These are phyloP conservation scores for Actinostola sp. DNA, from an alignment of 92 coral and sea anemone genomes.

Conservation along the genomic window DNA sequence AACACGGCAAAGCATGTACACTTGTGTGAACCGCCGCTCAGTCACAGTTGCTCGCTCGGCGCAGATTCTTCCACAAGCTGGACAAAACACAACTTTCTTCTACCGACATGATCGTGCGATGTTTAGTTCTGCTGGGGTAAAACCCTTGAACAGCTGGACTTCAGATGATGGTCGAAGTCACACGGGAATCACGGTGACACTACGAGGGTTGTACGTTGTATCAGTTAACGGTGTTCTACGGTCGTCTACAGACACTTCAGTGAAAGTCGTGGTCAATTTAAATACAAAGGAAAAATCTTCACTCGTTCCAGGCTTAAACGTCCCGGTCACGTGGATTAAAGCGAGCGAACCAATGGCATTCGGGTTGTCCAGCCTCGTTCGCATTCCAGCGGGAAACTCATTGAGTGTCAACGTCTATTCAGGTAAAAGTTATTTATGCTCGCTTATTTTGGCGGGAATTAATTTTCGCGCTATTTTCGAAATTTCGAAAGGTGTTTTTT, in stretches of 20 bases:
- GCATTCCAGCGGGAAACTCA: conserved; percentile 20
- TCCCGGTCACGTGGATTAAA: conserved; percentile 13
- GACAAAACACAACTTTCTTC: conserved; percentile 14
- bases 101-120: conserved; percentile 16
- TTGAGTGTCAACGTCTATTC: conserved; percentile 31
- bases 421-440: no score
- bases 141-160: conserved; percentile 26
- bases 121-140: conserved; percentile 34
- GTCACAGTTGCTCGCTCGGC: conserved; percentile 24
- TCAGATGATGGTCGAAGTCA: conserved; percentile 10
- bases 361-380: conserved; percentile 46
- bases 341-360: conserved; percentile 18
- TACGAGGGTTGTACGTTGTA: conserved; percentile 54
- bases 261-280: conserved; percentile 20
- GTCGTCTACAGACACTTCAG: not conserved
- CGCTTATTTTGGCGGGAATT: no score
- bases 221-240: conserved; percentile 19
- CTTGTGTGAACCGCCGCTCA: conserved; percentile 16
- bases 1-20: conserved; percentile 3
- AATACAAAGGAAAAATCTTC: conserved; percentile 10
- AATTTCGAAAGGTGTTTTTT: no score
- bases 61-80: conserved; percentile 32
- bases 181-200: not conserved
- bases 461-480: no score
- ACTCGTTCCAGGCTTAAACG: conserved; percentile 14